Evolutionary conservation across 1,140 invertebrate genomes (phyloP).

Genomic region (Limonius californicus): DNA sequence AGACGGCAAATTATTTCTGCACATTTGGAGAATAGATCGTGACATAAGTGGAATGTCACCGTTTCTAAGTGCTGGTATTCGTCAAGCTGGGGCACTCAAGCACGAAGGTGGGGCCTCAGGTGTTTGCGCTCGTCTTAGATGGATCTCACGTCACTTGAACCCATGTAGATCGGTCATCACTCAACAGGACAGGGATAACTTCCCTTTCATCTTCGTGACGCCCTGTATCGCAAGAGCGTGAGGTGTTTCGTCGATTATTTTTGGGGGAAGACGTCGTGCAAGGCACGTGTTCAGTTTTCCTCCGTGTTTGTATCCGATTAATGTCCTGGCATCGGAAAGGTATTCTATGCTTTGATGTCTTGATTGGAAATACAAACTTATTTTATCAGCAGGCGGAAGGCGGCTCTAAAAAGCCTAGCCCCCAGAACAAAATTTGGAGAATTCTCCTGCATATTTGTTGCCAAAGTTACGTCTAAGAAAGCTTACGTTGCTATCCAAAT

Average conservation of each 20-base stretch:
- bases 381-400: too few relatives aligned
- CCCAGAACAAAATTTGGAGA: too few relatives aligned
- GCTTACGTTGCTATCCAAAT: too few relatives aligned
- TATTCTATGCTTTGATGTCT: too few relatives aligned
- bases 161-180: slow-evolving; percentile 27
- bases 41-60: slow-evolving; percentile 38
- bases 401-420: too few relatives aligned
- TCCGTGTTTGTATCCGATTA: too few relatives aligned
- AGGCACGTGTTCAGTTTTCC: background rate
- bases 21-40: slow-evolving; percentile 17
- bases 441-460: too few relatives aligned
- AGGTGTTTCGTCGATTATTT: slow-evolving; percentile 4
- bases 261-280: background rate
- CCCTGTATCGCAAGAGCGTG: background rate
- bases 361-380: too few relatives aligned
- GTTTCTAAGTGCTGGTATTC: slow-evolving; percentile 32
- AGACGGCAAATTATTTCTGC: slow-evolving; percentile 6
- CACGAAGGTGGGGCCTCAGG: slow-evolving; percentile 22
- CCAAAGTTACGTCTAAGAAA: too few relatives aligned
- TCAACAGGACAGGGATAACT: slow-evolving; percentile 18
- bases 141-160: slow-evolving; percentile 31
- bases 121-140: slow-evolving; percentile 28
- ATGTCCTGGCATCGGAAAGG: slow-evolving; percentile 14
- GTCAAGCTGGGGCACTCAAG: slow-evolving; percentile 19
- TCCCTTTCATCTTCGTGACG: slow-evolving; percentile 10